Evolutionary conservation across 1,140 invertebrate species (phyloP), one percentile per base, ranked within the genome.

Genomic region (Drosophila santomea): DNA sequence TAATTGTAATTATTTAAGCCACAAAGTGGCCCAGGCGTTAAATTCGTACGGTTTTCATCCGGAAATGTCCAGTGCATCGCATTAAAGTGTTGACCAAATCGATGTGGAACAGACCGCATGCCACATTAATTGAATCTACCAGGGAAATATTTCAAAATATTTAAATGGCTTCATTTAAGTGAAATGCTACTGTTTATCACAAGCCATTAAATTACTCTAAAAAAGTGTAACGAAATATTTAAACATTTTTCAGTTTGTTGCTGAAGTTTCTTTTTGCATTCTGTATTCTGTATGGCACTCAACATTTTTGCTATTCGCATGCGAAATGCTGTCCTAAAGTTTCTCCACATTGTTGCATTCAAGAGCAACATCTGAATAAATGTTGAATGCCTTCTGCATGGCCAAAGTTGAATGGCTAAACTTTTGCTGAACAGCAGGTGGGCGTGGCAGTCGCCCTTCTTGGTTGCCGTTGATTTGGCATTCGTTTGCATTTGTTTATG

Each of bases 401-500:
- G 36, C 52, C 44, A 57, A 57, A 69, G 51, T 60, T 72, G 38
- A 41, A 59, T 72, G 28, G 38, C 45, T 14, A 36, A 72, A 73
- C 15, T 51, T 73, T 68, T 47, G 2, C 60, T 14, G 28, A 32
- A 66, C 60, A 45, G 60, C 25, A 52, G 61, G 64, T 52, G 64
- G 68, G 67, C 47, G 67, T 73, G 67, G 23, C 39, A 38, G 35
- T 2, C 8, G 36, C 50, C 48, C 41, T 32, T 15, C 59, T 32
- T 39, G 45, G 12, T 48, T 25, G 23, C 57, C 39, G 39, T 69
- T 63, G 59, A 48, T 58, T 71, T 58, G 62, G 52, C 52, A 76
- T 78, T 63, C 75, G 69, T 86, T 82, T 66, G 35, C 75, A 59
- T 62, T 64, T 79, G 50, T 62, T 72, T 60, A 71, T 74, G 71